Base-by-base conservation (phyloP, 2,888 invertebrate genomes). In the Boloria selene region DNA sequence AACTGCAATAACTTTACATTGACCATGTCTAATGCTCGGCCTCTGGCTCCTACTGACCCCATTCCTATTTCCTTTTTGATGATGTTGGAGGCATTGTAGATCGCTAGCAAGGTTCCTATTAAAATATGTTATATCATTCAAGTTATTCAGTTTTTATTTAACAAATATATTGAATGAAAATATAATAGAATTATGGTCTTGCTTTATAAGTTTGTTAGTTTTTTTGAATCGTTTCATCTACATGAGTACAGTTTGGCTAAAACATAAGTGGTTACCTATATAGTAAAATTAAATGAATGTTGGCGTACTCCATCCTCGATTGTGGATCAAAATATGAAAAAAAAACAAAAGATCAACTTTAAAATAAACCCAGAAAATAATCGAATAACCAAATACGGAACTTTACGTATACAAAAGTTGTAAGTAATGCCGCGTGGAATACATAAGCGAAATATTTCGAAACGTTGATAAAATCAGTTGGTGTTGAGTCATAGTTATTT, bases 401-500 rank as follows among this genome's bases (percentile, higher is more conserved):
- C 10, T 56, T 45, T 44, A 56, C 2, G 44, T 18, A 56, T 17
- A 55, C 22, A 4, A 14, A n/a, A 13, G 5, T 38, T 52, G 38
- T 31, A n/a, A 56, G 38, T 38, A n/a, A 56, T 18, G 10, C n/a
- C n/a, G 44, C 22, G 47, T 16, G 31, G 44, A 18, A 26, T 14
- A 13, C 38, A 17, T 50, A 31, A 38, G 31, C 49, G 17, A 59
- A 59, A 14, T 49, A 47, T 64, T 59, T 64, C 64, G 22, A 60
- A 61, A 61, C 64, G 58, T 67, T 70, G 70, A 64, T 68, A 64
- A 63, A 78, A 84, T 81, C 82, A 81, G 82, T 85, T 87, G 84
- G 83, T 81, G 85, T 84, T 88, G 86, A 85, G 83, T 90, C 91
- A 91, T 86, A 78, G 79, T 83, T 90, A 90, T 90, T 90, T 88